These are phyloP conservation scores for Tenodera sinensis DNA, from an alignment of 2,888 invertebrate species.

Conservation along the genomic window DNA sequence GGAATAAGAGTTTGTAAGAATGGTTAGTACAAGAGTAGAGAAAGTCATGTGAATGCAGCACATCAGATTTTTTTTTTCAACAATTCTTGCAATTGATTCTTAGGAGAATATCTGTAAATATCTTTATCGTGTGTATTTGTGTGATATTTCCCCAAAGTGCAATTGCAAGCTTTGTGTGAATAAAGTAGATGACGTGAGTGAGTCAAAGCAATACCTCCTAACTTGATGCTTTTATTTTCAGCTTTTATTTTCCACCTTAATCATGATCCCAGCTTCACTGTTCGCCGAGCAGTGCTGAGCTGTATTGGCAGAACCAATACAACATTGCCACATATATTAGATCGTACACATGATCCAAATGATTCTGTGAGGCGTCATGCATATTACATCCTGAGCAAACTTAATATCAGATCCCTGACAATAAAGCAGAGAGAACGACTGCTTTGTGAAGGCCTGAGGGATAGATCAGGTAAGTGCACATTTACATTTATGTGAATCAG, in stretches of 20 bases:
- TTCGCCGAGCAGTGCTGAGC: conserved; percentile 64
- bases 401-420: conserved; percentile 56
- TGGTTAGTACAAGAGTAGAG: too few species aligned
- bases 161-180: too few species aligned
- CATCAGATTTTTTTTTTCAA: too few species aligned
- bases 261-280: conserved; percentile 73
- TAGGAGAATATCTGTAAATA: too few species aligned
- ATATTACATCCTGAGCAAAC: conserved; percentile 50
- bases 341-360: conserved; percentile 72
- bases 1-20: too few species aligned
- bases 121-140: too few species aligned
- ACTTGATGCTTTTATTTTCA: conserved; percentile 25
- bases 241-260: conserved; percentile 67
- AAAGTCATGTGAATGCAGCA: too few species aligned
- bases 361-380: conserved; percentile 66
- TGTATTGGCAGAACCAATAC: conserved; percentile 68
- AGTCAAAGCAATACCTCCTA: too few species aligned
- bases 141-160: too few species aligned
- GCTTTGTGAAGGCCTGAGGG: conserved; percentile 60
- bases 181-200: too few species aligned
- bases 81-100: too few species aligned
- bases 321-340: conserved; percentile 67
- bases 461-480: conserved; percentile 43
- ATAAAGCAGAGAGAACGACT: conserved; percentile 61
- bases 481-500: too few species aligned